Evolutionary conservation across 2,888 invertebrate species (phyloP).

Genomic region (Leptopilina myrica): DNA sequence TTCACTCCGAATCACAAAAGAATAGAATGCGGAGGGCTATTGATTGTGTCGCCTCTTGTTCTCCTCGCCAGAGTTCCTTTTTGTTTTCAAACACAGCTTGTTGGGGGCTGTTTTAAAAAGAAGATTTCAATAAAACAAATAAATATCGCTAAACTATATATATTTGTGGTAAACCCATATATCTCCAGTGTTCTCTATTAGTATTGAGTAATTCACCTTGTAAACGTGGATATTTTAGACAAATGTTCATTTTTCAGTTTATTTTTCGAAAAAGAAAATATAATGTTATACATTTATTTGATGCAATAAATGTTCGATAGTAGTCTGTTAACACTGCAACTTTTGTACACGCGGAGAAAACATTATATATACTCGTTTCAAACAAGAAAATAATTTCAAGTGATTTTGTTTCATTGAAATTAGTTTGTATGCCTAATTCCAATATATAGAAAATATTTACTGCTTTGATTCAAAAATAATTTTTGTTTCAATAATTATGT

Average conservation of each 20-base stretch:
- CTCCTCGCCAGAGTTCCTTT: constrained; percentile 49
- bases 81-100: constrained; percentile 32
- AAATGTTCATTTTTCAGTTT: neutral
- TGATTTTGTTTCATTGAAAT: too few relatives aligned
- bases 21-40: constrained; percentile 50
- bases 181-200: constrained; percentile 65
- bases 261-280: too few relatives aligned
- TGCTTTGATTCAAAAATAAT: too few relatives aligned
- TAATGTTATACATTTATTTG: too few relatives aligned
- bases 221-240: neutral
- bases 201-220: neutral
- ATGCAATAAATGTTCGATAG: too few relatives aligned
- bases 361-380: too few relatives aligned
- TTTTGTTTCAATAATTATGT: too few relatives aligned
- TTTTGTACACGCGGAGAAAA: too few relatives aligned
- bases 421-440: too few relatives aligned
- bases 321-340: too few relatives aligned
- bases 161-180: constrained; percentile 65
- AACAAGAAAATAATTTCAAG: too few relatives aligned
- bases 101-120: constrained; percentile 11
- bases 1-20: constrained; percentile 24
- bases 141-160: constrained; percentile 63
- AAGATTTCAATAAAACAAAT: neutral
- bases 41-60: constrained; percentile 62
- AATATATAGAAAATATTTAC: too few relatives aligned